A percentile compares a stretch with the other conserved stretches of the same genome.
Conservation (phyloP, 2,888 invertebrate species). For the Thecophora atra region DNA sequence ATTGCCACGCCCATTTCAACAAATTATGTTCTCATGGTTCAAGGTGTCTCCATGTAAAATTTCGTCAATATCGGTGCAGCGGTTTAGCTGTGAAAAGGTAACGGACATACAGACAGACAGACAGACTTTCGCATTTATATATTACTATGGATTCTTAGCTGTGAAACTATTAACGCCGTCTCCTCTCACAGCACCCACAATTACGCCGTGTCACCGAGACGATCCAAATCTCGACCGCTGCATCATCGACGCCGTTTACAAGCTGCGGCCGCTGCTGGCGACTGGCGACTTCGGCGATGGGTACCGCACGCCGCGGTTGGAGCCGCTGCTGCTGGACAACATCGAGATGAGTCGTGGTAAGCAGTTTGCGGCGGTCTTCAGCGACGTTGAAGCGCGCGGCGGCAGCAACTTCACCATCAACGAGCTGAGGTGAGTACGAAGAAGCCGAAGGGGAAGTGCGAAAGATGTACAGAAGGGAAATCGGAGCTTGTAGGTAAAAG, state of each 20-base stretch:
- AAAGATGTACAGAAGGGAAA: neutral
- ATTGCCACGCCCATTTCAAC: no score
- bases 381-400: conserved; percentile 59
- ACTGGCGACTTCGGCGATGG: conserved; percentile 64
- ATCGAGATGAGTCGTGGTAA: conserved; percentile 61
- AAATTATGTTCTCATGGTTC: no score
- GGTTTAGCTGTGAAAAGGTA: no score
- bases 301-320: conserved; percentile 60
- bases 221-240: conserved; percentile 62
- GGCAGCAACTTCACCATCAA: conserved; percentile 65
- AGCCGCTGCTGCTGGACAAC: conserved; percentile 61
- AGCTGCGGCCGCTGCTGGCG: conserved; percentile 58
- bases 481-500: neutral
- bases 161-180: no score
- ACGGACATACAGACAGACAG: no score
- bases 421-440: conserved; percentile 60
- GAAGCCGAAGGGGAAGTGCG: no score
- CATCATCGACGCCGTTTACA: conserved; percentile 60
- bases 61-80: no score
- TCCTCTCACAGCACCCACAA: conserved; percentile 54
- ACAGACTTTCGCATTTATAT: no score
- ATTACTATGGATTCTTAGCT: no score
- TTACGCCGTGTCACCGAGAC: conserved; percentile 62
- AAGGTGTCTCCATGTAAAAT: no score
- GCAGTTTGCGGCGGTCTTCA: conserved; percentile 63